Conservation (phyloP, 2,797 vertebrate genomes). For the Tiaroga cobitis region DNA sequence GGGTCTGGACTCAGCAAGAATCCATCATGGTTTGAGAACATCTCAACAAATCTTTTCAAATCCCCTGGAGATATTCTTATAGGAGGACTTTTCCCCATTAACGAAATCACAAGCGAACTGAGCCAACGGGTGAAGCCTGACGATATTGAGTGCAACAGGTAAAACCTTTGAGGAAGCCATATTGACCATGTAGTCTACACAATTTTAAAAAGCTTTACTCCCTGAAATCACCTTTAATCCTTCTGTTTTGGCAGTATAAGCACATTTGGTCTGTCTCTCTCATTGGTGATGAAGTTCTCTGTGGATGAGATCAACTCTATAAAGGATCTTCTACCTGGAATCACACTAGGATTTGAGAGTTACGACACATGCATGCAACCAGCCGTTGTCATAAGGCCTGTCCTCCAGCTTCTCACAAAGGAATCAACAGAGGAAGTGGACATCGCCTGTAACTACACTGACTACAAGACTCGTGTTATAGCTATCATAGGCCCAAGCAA, state of each 20-base stretch:
- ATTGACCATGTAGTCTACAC: too few relatives aligned
- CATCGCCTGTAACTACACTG: conserved; percentile 80
- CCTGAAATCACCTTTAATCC: not conserved
- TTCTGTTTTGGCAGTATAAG: conserved; percentile 66
- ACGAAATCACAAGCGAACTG: conserved; percentile 69
- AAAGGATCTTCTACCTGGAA: conserved; percentile 71
- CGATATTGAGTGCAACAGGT: conserved; percentile 74
- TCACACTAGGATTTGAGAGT: conserved; percentile 76
- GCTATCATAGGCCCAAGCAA: conserved; percentile 84
- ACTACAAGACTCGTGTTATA: conserved; percentile 79
- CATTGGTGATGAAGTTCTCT: conserved; percentile 82
- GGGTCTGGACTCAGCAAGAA: conserved; percentile 29
- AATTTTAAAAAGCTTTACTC: not conserved
- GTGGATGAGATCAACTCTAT: conserved; percentile 79
- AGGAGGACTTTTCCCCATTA: conserved; percentile 80
- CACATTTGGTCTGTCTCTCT: conserved; percentile 68
- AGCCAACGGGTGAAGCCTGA: conserved; percentile 66
- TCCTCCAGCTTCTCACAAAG: conserved; percentile 72
- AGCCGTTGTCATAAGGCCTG: conserved; percentile 70
- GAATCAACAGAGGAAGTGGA: conserved; percentile 62
- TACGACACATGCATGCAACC: conserved; percentile 77
- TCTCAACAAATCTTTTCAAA: conserved; percentile 74
- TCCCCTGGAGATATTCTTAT: conserved; percentile 75
- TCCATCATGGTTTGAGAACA: conserved; percentile 73
- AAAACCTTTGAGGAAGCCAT: not conserved